A percentile compares a stretch with the other conserved stretches of the same genome.
Conservation (phyloP, 2,113 vertebrate species). For the Ageneiosus marmoratus region DNA sequence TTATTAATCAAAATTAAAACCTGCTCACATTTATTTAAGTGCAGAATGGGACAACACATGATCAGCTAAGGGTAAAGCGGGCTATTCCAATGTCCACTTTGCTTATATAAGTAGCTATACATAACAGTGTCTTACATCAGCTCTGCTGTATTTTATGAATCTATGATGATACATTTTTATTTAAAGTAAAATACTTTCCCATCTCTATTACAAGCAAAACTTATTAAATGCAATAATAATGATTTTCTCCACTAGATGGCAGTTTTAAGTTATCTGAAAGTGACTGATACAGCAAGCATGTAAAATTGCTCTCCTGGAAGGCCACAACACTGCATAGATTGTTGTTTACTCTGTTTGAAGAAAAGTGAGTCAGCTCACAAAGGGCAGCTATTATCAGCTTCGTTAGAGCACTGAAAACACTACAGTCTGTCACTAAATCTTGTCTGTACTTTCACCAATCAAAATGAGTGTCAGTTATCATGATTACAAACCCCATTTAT, state of each 20-base stretch:
- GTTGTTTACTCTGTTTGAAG: neutral
- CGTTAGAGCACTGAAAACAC: neutral
- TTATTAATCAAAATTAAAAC: neutral
- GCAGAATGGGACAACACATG: neutral
- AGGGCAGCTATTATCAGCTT: neutral
- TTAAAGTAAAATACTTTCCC: neutral
- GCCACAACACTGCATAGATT: neutral
- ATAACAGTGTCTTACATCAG: neutral
- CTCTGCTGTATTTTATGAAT: neutral
- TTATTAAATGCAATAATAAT: neutral
- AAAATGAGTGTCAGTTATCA: neutral
- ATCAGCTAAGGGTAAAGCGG: neutral
- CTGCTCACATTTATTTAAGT: neutral
- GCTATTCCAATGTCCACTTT: neutral
- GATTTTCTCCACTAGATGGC: slow-evolving; percentile 50
- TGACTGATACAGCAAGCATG: neutral
- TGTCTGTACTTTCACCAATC: neutral
- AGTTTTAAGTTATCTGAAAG: neutral
- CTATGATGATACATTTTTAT: neutral
- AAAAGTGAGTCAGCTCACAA: neutral
- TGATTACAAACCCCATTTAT: neutral
- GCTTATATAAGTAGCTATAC: neutral
- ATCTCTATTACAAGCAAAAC: neutral
- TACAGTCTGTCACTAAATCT: neutral
- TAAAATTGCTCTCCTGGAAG: neutral